Conservation (phyloP, 2,113 vertebrate genomes). For the Enhydra lutris region DNA sequence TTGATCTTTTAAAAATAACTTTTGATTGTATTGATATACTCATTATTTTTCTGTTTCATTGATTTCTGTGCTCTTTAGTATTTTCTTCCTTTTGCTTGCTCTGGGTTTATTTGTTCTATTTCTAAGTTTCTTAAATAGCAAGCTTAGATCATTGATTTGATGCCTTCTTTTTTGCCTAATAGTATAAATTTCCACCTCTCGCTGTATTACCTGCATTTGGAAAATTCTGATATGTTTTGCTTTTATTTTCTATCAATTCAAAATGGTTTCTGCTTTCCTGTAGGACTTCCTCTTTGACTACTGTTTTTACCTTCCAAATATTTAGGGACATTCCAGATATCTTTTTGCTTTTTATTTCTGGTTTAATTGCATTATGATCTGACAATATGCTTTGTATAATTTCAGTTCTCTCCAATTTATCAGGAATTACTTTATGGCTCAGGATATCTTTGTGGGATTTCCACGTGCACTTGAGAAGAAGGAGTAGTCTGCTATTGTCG, state of each 20-base stretch:
- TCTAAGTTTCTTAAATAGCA: neutral
- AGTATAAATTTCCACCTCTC: neutral
- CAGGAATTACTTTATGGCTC: neutral
- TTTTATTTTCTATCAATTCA: neutral
- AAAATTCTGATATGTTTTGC: neutral
- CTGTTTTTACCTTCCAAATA: neutral
- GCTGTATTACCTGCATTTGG: neutral
- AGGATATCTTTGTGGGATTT: neutral
- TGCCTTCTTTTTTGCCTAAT: neutral
- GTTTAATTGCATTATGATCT: neutral
- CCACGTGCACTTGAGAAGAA: neutral
- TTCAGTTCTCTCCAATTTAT: neutral
- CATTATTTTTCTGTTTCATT: neutral
- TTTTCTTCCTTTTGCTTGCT: neutral
- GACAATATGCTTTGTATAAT: neutral
- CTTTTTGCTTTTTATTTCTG: neutral
- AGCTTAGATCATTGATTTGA: neutral
- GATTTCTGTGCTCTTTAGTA: neutral
- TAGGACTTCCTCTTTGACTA: neutral
- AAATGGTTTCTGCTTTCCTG: neutral
- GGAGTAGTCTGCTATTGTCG: accelerated
- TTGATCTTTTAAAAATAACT: neutral
- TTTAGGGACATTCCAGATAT: neutral
- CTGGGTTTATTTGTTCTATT: neutral
- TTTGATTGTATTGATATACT: neutral